Evolutionary conservation across 2,797 vertebrate species (phyloP).

Genomic region (Sternarchorhynchus goeldii): DNA sequence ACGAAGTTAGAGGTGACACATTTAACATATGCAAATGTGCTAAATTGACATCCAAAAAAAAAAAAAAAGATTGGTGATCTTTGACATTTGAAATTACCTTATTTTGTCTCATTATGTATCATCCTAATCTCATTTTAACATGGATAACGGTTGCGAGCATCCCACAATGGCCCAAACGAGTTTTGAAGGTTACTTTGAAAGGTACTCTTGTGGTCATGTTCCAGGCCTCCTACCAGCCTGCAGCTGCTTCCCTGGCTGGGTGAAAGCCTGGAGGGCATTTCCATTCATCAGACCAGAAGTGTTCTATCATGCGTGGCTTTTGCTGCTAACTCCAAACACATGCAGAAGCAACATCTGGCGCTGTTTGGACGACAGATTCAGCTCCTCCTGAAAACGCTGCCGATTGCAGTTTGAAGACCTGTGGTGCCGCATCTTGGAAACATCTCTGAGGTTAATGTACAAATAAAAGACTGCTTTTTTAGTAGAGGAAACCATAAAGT

Average conservation of each 20-base stretch:
- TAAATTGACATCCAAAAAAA: neutral
- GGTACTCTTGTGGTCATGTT: neutral
- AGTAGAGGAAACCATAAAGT: neutral
- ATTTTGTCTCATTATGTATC: neutral
- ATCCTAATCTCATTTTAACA: neutral
- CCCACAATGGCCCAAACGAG: neutral
- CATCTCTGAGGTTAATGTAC: neutral
- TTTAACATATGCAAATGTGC: too few relatives aligned
- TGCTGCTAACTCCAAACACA: conserved; percentile 6
- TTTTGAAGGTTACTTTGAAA: neutral
- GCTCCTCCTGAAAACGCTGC: neutral
- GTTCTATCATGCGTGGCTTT: conserved; percentile 3
- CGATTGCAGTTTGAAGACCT: neutral
- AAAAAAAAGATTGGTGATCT: too few relatives aligned
- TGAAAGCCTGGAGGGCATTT: conserved; percentile 5
- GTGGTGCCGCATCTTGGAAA: neutral
- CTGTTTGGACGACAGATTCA: conserved; percentile 23
- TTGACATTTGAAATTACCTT: conserved; percentile 5
- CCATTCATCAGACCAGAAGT: conserved; percentile 23
- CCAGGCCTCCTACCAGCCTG: conserved; percentile 4
- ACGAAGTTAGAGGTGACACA: too few relatives aligned
- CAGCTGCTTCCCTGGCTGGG: conserved; percentile 17
- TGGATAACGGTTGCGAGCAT: neutral
- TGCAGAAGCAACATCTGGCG: conserved; percentile 22
- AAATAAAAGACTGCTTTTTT: neutral